Evolutionary conservation across 23 tunicate species (phyloP).

Genomic region (Ciona savignyi): DNA sequence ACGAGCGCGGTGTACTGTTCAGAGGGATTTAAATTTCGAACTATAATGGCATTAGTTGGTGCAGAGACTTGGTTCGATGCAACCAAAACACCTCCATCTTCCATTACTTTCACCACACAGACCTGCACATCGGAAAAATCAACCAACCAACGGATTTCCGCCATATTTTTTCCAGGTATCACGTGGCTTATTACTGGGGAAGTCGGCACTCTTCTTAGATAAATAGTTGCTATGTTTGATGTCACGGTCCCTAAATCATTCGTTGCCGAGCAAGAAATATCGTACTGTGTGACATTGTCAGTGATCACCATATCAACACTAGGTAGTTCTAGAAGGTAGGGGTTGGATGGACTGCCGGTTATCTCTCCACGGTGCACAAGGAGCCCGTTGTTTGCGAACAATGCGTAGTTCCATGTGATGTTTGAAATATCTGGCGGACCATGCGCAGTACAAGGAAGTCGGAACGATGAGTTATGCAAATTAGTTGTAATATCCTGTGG

Average conservation of each 20-base stretch:
- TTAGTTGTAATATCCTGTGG: background rate
- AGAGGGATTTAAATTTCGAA: background rate
- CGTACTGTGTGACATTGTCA: background rate
- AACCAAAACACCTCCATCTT: background rate
- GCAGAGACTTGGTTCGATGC: background rate
- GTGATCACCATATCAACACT: slow-evolving; percentile 8
- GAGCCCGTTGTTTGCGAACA: background rate
- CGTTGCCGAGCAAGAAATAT: slow-evolving; percentile 7
- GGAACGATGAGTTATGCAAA: slow-evolving; percentile 12
- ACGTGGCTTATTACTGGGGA: background rate
- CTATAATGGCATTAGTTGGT: background rate
- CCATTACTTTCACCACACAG: background rate
- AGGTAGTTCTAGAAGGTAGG: slow-evolving; percentile 3
- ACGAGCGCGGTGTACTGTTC: background rate
- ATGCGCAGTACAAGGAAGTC: slow-evolving; percentile 11
- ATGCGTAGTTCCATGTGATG: slow-evolving; percentile 9
- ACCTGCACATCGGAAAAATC: background rate
- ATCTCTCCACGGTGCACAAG: background rate
- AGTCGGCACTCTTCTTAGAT: slow-evolving; percentile 5
- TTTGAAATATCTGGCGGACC: slow-evolving; percentile 10
- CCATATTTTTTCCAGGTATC: background rate
- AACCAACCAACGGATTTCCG: background rate
- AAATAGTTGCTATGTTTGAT: slow-evolving; percentile 3
- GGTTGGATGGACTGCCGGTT: background rate
- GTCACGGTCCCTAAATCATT: background rate